A percentile compares a stretch with the other conserved stretches of the same genome.
These are phyloP conservation scores for Cyaniris semiargus DNA, from an alignment of 2,888 invertebrate genomes.

Conservation along the genomic window DNA sequence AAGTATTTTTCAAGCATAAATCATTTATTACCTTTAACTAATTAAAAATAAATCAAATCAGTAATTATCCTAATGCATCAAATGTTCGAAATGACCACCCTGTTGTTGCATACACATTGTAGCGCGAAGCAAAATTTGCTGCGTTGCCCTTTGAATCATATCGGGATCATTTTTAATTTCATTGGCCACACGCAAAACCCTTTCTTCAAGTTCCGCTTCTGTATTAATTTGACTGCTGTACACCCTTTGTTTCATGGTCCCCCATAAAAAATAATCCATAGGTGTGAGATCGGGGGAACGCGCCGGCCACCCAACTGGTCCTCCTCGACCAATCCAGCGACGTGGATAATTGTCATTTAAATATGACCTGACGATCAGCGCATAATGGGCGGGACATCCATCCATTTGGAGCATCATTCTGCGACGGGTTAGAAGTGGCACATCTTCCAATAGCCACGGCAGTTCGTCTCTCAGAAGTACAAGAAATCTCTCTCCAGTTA, in stretches of 20 bases:
- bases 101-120: too few relatives aligned
- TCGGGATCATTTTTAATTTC: too few relatives aligned
- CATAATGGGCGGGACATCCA: conserved; percentile 23
- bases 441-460: not conserved
- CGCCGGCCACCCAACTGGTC: conserved; percentile 40
- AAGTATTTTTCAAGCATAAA: not conserved
- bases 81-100: too few relatives aligned
- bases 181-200: not conserved
- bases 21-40: not conserved
- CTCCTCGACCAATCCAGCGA: conserved; percentile 38
- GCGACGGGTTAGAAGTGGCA: too few relatives aligned
- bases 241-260: conserved; percentile 38
- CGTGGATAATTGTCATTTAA: conserved; percentile 37
- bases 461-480: not conserved
- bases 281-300: conserved; percentile 42
- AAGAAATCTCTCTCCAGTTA: conserved; percentile 20
- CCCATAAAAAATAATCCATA: conserved; percentile 40
- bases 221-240: conserved; percentile 3
- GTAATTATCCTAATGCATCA: too few relatives aligned
- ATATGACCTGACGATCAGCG: conserved; percentile 30
- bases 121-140: too few relatives aligned
- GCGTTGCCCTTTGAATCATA: not conserved
- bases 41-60: too few relatives aligned
- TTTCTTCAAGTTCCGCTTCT: too few relatives aligned
- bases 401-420: conserved; percentile 8